Evolutionary conservation across 2,888 invertebrate genomes (phyloP), one percentile per base, ranked within the genome.

Genomic region (Hipparchia sbordonii): DNA sequence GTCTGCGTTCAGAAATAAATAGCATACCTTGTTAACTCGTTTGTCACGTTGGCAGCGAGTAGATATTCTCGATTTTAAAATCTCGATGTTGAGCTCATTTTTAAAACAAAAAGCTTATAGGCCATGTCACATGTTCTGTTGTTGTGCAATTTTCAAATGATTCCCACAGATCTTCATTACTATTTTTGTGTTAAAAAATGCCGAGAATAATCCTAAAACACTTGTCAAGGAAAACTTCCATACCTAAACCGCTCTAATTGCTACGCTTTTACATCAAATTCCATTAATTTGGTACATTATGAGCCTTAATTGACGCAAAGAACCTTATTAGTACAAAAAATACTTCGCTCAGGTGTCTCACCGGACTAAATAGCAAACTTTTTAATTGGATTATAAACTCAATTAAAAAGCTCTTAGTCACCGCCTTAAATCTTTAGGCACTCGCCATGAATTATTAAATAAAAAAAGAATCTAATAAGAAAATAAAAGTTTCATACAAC

Each of bases 391-490:
- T 74, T 72, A 71, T 72, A 68, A 70, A 76, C 70, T 66, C 71
- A 74, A 76, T 76, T 74, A 74, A 72, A 71, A 69, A 72, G 62
- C 71, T 71, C 59, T 51, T 46, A 67, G 67, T 72, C 39, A 57
- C 68, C 67, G 65, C 61, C 13, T 10, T 52, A 67, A 67, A 57
- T 62, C 69, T 72, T 57, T 67, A 61, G 13, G 48, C 62, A 57
- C 46, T 62, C 57, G 52, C 46, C 57, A 71, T 52, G 72, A 74
- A 76, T 74, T 76, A 74, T 65, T 52, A 52, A 52, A 65, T 7
- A 48, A 68, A 76, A 70, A 74, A 59, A 71, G 72, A 71, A 71
- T 60, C 71, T 70, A 61, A 74, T 60, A 76, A 71, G 74, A 72
- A 74, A 72, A 74, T 76, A 74, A 72, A 74, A 76, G 62, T 70